These are phyloP conservation scores for Chrysodeixis includens DNA, from an alignment of 2,888 invertebrate species.

Conservation along the genomic window DNA sequence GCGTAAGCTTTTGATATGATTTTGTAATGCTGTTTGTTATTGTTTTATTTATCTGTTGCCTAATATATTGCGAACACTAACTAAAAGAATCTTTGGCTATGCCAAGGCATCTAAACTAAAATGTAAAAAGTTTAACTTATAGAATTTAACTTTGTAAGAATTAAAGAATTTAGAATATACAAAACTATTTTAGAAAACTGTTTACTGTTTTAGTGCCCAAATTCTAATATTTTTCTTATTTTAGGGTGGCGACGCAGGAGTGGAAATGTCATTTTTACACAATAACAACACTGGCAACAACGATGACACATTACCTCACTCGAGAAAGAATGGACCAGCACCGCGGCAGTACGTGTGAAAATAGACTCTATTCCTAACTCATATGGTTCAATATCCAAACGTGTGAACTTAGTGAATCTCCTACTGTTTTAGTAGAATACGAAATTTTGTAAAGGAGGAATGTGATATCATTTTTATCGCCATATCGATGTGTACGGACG, in stretches of 20 bases:
- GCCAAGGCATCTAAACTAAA: no score
- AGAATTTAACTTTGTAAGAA: no score
- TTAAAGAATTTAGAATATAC: no score
- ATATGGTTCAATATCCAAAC: conserved; percentile 35
- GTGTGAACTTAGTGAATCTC: conserved; percentile 40
- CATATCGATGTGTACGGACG: conserved; percentile 70
- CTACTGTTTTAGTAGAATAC: conserved; percentile 66
- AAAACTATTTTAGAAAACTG: no score
- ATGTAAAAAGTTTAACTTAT: no score
- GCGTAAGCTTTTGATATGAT: not conserved
- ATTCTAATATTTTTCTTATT: conserved; percentile 35
- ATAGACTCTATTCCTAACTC: conserved; percentile 16
- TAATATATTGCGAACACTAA: no score
- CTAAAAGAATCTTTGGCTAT: no score
- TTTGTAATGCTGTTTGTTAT: not conserved
- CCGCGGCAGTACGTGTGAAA: conserved; percentile 80
- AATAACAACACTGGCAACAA: conserved; percentile 90
- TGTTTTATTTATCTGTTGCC: no score
- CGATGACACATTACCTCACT: conserved; percentile 79
- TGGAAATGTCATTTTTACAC: conserved; percentile 92
- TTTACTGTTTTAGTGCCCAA: no score
- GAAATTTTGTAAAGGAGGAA: conserved; percentile 49
- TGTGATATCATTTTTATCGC: conserved; percentile 74
- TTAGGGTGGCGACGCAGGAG: conserved; percentile 83
- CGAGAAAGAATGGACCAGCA: conserved; percentile 81